Evolutionary conservation across 2,113 vertebrate genomes (phyloP).

Genomic region (Plestiodon gilberti): DNA sequence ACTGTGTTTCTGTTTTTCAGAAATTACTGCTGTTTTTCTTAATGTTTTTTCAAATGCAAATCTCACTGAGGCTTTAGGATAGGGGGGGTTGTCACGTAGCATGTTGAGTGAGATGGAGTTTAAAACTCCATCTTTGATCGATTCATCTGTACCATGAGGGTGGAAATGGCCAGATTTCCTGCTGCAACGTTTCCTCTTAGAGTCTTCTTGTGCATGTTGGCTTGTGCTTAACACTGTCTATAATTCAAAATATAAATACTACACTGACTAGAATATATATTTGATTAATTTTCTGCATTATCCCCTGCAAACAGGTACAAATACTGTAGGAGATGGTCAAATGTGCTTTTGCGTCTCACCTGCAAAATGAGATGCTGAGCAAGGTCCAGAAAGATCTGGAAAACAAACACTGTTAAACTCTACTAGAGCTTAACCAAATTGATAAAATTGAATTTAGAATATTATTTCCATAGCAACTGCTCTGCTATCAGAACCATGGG

Average conservation of each 20-base stretch:
- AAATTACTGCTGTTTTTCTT: too few relatives aligned
- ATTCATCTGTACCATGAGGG: too few relatives aligned
- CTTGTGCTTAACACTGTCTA: not conserved
- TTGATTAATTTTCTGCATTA: not conserved
- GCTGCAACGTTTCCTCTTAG: not conserved
- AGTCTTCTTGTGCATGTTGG: not conserved
- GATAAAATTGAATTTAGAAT: conserved; percentile 45
- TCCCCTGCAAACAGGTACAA: not conserved
- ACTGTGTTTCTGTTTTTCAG: too few relatives aligned
- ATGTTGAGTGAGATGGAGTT: accelerated
- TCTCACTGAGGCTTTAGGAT: not conserved
- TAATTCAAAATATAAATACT: not conserved
- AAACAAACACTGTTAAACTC: not conserved
- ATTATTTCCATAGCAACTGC: conserved; percentile 63
- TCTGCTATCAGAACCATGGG: conserved; percentile 29
- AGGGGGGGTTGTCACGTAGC: not conserved
- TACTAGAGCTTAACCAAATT: conserved; percentile 34
- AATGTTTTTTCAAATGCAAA: not conserved
- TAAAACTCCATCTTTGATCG: too few relatives aligned
- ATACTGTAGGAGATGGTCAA: not conserved
- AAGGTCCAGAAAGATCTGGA: conserved; percentile 14
- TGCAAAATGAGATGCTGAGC: not conserved
- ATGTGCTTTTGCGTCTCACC: not conserved
- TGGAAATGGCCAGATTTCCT: not conserved
- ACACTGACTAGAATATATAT: not conserved